Percentiles rank a stretch among this genome's conserved stretches.
Conservation (phyloP, 2,113 vertebrate species). For the Gobius niger region DNA sequence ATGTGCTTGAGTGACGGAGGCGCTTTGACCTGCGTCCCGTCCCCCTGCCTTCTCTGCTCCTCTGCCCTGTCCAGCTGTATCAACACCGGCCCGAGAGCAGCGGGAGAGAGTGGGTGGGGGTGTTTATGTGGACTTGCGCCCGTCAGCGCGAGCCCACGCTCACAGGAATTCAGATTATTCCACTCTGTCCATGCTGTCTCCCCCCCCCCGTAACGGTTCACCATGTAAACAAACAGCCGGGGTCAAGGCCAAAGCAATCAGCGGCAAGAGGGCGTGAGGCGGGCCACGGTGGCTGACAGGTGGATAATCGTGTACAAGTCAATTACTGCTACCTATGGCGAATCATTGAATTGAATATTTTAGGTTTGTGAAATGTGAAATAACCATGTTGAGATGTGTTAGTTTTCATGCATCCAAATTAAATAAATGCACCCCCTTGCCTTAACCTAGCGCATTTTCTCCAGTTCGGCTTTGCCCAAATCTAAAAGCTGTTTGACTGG, state of each 20-base stretch:
- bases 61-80: constrained; percentile 74
- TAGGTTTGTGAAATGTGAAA: too few relatives aligned
- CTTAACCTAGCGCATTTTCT: too few relatives aligned
- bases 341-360: too few relatives aligned
- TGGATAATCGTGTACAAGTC: constrained; percentile 51
- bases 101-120: constrained; percentile 32
- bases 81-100: constrained; percentile 64
- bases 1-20: constrained; percentile 41
- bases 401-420: too few relatives aligned
- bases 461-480: too few relatives aligned
- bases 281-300: constrained; percentile 71
- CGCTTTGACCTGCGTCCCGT: constrained; percentile 71
- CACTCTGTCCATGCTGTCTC: constrained; percentile 39
- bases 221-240: constrained; percentile 73
- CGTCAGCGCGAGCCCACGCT: constrained; percentile 55
- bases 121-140: constrained; percentile 65
- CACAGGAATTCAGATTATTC: constrained; percentile 70
- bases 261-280: constrained; percentile 62
- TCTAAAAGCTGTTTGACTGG: too few relatives aligned
- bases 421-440: too few relatives aligned
- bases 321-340: background rate
- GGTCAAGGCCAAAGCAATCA: constrained; percentile 77
- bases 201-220: constrained; percentile 64
- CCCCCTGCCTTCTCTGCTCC: constrained; percentile 75
- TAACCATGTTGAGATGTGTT: too few relatives aligned